Conservation (phyloP, 2,888 invertebrate genomes). For the Drosophila atripex region DNA sequence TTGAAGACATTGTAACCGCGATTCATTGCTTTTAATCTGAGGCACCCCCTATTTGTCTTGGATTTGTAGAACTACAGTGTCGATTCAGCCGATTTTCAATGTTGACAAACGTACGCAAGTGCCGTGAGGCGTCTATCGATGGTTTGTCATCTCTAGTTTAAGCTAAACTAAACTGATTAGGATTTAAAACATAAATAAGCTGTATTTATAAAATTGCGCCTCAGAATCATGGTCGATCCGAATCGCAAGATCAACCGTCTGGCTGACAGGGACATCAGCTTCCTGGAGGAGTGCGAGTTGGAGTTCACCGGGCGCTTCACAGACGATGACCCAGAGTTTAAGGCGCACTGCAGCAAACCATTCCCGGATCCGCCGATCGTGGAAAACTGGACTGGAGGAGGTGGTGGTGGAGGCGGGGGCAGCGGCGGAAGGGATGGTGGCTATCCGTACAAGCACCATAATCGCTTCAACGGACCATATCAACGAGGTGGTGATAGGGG, state of each 20-base stretch:
- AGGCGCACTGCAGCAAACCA: conserved; percentile 82
- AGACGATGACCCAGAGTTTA: conserved; percentile 87
- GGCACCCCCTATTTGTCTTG: background rate
- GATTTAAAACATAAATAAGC: background rate
- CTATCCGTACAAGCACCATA: conserved; percentile 34
- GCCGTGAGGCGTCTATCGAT: background rate
- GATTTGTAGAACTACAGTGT: background rate
- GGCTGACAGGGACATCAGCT: conserved; percentile 86
- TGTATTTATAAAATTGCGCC: background rate
- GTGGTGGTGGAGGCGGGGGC: conserved; percentile 39
- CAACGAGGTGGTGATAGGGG: conserved; percentile 47
- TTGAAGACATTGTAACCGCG: conserved; percentile 32
- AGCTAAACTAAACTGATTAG: background rate
- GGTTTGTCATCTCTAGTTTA: background rate
- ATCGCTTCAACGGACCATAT: conserved; percentile 50
- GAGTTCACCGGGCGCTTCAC: conserved; percentile 87
- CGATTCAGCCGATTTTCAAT: background rate
- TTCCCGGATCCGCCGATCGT: conserved; percentile 86
- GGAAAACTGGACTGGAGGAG: conserved; percentile 85
- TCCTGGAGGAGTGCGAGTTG: conserved; percentile 87
- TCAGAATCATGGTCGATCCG: conserved; percentile 83
- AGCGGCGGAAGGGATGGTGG: conserved; percentile 50
- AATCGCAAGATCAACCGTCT: conserved; percentile 84
- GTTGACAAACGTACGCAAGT: background rate
- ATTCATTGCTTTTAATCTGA: conserved; percentile 16